Base-by-base conservation (phyloP, 2,888 invertebrate genomes). In the Meandrusa payeni region DNA sequence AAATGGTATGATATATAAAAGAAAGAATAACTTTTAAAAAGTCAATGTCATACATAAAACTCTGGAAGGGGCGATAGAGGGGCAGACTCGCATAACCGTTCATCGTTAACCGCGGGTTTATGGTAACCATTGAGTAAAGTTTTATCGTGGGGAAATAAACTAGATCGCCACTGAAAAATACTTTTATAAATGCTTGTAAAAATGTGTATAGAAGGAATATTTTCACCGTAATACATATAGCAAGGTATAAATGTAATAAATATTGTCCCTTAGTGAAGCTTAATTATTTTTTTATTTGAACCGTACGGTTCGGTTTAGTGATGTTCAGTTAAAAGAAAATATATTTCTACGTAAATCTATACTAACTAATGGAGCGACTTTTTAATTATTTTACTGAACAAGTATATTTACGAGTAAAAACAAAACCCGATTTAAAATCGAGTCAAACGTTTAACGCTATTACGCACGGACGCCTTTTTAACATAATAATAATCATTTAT, bases 91-190 rank as follows among this genome's bases (percentile, higher is more conserved):
- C 17, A 31, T 31, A 31, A 31, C 31, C 31, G 17, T 9, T 17
- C 10, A 31, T 17, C 31, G 31, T 31, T 31, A 29, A 31, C 17
- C 17, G 9, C 2, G 17, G 10, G 31, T 31, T 31, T 31, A 31
- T 31, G 31, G 15, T 31, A 31, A 31, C 17, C 31, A 10, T 17
- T 5, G 10, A 31, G 17, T 5, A 31, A 31, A 31, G 31, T 31
- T 31, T 31, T 31, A 31, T 31, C 31, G 31, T 2, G 6, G 17
- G 13, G 15, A 29, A 31, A 17, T 31, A 31, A 31, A 31, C 17
- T 31, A 10, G 10, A 17, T 31, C 4, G n/a, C n/a, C n/a, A n/a
- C n/a, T 29, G 29, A 17, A 31, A 31, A 31, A 31, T 31, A 31
- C 17, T 17, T 5, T 5, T 17, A 10, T 31, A 9, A 5, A 1